phyloP scores from a whole-genome alignment of 2,888 invertebrate genomes.

The Phasia obesa region DNA sequence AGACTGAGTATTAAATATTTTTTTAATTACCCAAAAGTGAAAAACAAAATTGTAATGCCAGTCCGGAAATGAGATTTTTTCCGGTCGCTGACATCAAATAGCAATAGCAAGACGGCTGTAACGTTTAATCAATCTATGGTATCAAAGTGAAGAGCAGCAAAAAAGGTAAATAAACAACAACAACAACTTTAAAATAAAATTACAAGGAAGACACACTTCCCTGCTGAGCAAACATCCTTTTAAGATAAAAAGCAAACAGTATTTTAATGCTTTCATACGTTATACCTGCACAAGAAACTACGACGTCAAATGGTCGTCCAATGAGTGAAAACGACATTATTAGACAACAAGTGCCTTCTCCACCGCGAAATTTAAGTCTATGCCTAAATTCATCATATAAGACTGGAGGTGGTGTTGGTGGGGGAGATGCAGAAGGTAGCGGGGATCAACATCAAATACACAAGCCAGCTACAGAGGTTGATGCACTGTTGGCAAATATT shows the following conservation, averaged over 20 bases:
- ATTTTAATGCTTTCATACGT: conserved; percentile 74
- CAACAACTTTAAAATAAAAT: too few relatives aligned
- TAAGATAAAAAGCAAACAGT: conserved; percentile 32
- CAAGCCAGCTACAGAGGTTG: conserved; percentile 47
- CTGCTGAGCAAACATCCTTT: conserved; percentile 71
- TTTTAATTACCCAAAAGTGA: conserved; percentile 9
- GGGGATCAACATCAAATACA: conserved; percentile 23
- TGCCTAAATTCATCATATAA: conserved; percentile 64
- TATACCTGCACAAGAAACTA: conserved; percentile 68
- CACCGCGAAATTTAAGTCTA: conserved; percentile 68
- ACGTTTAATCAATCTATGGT: not conserved
- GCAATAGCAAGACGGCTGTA: conserved; percentile 24
- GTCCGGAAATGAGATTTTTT: conserved; percentile 60
- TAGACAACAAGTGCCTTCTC: conserved; percentile 65
- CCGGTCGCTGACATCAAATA: conserved; percentile 57
- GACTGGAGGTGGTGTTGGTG: not conserved
- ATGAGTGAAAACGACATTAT: conserved; percentile 46
- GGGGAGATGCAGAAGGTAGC: not conserved
- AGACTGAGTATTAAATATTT: conserved; percentile 13
- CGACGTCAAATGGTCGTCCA: conserved; percentile 67
- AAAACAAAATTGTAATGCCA: conserved; percentile 38
- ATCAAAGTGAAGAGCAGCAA: conserved; percentile 7
- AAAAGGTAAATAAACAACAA: conserved; percentile 29
- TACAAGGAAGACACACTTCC: conserved; percentile 14
- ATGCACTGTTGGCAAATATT: conserved; percentile 67